Base-by-base conservation (phyloP, 2,113 vertebrate genomes). In the Gulo gulo region DNA sequence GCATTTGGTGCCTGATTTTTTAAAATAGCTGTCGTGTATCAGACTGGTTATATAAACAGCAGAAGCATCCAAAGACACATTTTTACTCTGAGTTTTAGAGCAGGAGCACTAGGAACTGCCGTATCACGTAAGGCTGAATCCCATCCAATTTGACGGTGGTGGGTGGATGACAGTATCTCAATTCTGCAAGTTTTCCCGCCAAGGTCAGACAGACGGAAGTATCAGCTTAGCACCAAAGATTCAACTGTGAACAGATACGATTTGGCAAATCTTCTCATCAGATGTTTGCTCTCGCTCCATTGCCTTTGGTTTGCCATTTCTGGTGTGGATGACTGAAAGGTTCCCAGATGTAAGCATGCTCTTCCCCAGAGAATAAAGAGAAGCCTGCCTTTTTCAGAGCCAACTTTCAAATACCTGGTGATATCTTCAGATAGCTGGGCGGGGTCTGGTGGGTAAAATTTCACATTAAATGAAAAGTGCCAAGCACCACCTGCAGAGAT, bases 381-480 rank as follows among this genome's bases (percentile, higher is more conserved):
- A 65, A 21, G 57, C 15, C 65, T 78, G 34, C 34, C 42, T 83
- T 59, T 73, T 26, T 36, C 59, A 59, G 2, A 93, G 88, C 82
- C 96, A 71, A 89, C 42, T 67, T 82, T 97, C 95, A 98, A 98
- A 96, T 98, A 99, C 99, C 99, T 99, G 98, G 99, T 99, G 97
- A 99, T 99, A 92, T 99, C 99, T 98, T 99, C 99, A 65, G 99
- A 99, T 47, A 99, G 99, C 98, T 99, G 99, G 76, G 99, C 98
- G 31, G 99, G 99, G 95, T 99, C 99, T 88, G 99, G 99, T 90
- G 99, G 99, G 98, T 99, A 99, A 99, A 99, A 99, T 98, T 99
- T 99, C 80, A 99, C 99, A 96, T 99, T 99, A 98, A 99, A 99
- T 42, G 99, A 99, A 98, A 99, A 99, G 98, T 99, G 99, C 99